Base-by-base conservation (phyloP, 2,797 vertebrate species). In the Octomys mimax region DNA sequence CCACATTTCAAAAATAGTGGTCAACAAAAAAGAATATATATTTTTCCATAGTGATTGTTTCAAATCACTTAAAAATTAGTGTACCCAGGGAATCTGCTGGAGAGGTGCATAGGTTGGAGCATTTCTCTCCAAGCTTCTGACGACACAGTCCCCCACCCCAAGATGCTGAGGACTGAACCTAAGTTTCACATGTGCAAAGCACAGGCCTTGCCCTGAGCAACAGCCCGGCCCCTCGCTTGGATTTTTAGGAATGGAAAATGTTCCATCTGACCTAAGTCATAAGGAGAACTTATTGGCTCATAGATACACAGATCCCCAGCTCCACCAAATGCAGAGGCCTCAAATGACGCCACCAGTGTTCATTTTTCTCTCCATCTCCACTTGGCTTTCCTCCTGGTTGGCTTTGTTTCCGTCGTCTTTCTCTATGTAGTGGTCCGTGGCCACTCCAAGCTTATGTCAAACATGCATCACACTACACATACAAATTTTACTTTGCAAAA, bases 401-500 rank as follows among this genome's bases (percentile, higher is more conserved):
- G 84, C 49, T 82, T 87, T 22, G 0, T 73, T 84, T 49, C 91
- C 77, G 42, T 1, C 5, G 52, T 89, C 87, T 92, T 61, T 88
- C 54, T 95, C 71, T 77, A 33, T 52, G 52, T 13, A 11, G 70
- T 89, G 75, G 80, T 89, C 84, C 77, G 46, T 86, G 73, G 66
- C 52, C 68, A n/a, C 31, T 77, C 54, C 9, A 52, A n/a, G 71
- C 24, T 94, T 75, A 42, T 6, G 12, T 93, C 84, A 80, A 54
- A 70, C 19, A 86, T 87, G 81, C 0, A 39, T 57, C 54, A 57
- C 14, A 24, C 85, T 94, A 87, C 57, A 95, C 89, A 91, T 89
- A 89, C 52, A 95, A 89, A 91, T 86, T 84, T 64, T 49, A 42
- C 81, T 92, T 92, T 85, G 89, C 78, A 93, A 96, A 96, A 95